A percentile compares a stretch with the other conserved stretches of the same genome.
phyloP scores from a whole-genome alignment of 2,888 invertebrate species.

The Antheraea yamamai region DNA sequence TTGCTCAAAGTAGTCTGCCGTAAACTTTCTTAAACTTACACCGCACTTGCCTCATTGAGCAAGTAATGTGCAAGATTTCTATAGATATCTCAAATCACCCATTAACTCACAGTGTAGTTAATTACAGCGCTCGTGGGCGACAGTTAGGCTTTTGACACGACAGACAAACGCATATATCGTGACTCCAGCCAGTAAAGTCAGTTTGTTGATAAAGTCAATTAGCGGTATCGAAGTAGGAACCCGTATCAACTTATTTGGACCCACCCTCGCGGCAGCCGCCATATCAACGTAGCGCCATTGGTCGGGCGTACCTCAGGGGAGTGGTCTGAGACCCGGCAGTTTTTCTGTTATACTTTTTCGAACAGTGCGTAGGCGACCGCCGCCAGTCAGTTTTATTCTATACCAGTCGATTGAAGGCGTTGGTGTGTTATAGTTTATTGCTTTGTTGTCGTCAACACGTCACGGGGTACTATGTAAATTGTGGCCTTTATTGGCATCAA shows the following conservation, averaged over 20 bases:
- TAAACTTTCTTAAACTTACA: constrained; percentile 14
- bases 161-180: constrained; percentile 81
- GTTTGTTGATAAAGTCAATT: constrained; percentile 83
- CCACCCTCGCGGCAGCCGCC: constrained; percentile 67
- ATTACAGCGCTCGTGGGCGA: constrained; percentile 72
- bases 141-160: constrained; percentile 79
- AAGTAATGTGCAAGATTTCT: constrained; percentile 32
- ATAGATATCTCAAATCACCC: constrained; percentile 60
- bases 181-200: constrained; percentile 79
- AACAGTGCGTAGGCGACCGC: constrained; percentile 72
- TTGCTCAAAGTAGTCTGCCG: background rate
- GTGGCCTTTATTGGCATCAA: constrained; percentile 60
- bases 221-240: constrained; percentile 79
- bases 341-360: constrained; percentile 71
- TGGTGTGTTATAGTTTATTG: constrained; percentile 79
- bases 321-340: constrained; percentile 65
- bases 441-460: constrained; percentile 47
- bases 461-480: constrained; percentile 69
- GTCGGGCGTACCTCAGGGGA: constrained; percentile 68
- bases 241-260: constrained; percentile 74
- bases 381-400: constrained; percentile 69
- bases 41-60: constrained; percentile 22
- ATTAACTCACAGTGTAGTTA: constrained; percentile 70
- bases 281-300: constrained; percentile 64
- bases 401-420: constrained; percentile 79